These are phyloP conservation scores for Scotopteryx bipunctaria DNA, from an alignment of 2,888 invertebrate genomes.

Conservation along the genomic window DNA sequence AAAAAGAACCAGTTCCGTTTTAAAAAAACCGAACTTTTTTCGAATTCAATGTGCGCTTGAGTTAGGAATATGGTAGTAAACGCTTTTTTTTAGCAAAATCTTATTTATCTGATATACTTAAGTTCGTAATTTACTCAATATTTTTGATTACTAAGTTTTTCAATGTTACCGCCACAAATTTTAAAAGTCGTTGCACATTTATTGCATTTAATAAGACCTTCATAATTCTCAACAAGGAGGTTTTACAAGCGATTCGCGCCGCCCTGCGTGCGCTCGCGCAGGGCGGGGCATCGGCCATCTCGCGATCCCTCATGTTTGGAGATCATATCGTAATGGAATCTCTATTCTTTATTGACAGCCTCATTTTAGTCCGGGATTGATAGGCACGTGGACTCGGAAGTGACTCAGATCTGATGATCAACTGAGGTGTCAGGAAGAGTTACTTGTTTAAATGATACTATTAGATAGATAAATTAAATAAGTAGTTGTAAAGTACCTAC, in stretches of 20 bases:
- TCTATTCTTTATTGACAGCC: conserved; percentile 32
- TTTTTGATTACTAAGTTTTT: too few species aligned
- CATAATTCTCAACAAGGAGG: conserved; percentile 35
- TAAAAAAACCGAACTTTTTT: too few species aligned
- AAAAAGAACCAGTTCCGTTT: too few species aligned
- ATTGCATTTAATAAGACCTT: conserved; percentile 27
- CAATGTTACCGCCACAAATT: not conserved
- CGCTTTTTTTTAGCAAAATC: too few species aligned
- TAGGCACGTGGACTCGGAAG: conserved; percentile 9
- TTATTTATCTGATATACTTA: too few species aligned
- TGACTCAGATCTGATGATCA: too few species aligned
- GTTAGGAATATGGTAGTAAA: too few species aligned
- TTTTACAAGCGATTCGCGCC: conserved; percentile 33
- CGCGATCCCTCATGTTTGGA: conserved; percentile 34
- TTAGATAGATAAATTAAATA: too few species aligned
- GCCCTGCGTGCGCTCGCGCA: conserved; percentile 28
- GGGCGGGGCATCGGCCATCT: conserved; percentile 33
- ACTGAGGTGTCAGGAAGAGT: too few species aligned
- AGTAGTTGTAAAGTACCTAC: too few species aligned
- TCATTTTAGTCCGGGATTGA: conserved; percentile 10
- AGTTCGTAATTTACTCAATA: too few species aligned
- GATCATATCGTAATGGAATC: conserved; percentile 38
- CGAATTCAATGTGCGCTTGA: too few species aligned
- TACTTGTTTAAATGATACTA: not conserved
- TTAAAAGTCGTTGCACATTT: conserved; percentile 14